Conservation (phyloP, 2,888 invertebrate genomes). For the Acronicta psi region DNA sequence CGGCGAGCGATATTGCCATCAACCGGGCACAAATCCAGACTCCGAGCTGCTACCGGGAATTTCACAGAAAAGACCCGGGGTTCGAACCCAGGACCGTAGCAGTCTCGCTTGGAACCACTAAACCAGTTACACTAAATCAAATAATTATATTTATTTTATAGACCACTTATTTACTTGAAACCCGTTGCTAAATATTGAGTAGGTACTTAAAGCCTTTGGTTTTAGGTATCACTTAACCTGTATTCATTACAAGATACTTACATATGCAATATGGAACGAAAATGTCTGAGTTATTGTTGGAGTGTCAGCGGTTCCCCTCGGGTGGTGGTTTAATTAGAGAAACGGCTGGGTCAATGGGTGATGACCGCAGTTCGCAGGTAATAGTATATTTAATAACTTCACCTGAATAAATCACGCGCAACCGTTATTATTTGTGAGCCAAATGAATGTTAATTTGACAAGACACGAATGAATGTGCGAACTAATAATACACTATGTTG, state of each 20-base stretch:
- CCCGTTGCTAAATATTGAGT: slow-evolving; percentile 21
- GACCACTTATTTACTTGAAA: slow-evolving; percentile 20
- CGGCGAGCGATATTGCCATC: no score
- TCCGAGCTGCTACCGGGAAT: no score
- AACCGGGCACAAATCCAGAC: no score
- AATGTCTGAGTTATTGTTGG: slow-evolving; percentile 60
- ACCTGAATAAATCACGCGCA: slow-evolving; percentile 77
- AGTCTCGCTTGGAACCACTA: no score
- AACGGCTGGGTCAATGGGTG: slow-evolving; percentile 77
- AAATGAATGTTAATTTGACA: slow-evolving; percentile 82
- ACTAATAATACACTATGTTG: slow-evolving; percentile 73
- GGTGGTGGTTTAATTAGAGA: slow-evolving; percentile 75
- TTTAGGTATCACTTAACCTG: slow-evolving; percentile 44
- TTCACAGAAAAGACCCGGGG: no score
- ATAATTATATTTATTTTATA: no score
- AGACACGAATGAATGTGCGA: slow-evolving; percentile 72
- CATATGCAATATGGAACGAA: slow-evolving; percentile 33
- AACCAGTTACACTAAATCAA: no score
- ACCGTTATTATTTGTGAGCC: slow-evolving; percentile 71
- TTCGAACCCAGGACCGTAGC: no score
- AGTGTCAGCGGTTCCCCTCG: slow-evolving; percentile 62
- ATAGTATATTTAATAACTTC: slow-evolving; percentile 72
- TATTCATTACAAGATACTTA: slow-evolving; percentile 18
- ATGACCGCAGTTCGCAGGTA: slow-evolving; percentile 68
- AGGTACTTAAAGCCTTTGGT: neutral